Evolutionary conservation across 1,140 invertebrate genomes (phyloP).

Genomic region (Microplitis mediator): DNA sequence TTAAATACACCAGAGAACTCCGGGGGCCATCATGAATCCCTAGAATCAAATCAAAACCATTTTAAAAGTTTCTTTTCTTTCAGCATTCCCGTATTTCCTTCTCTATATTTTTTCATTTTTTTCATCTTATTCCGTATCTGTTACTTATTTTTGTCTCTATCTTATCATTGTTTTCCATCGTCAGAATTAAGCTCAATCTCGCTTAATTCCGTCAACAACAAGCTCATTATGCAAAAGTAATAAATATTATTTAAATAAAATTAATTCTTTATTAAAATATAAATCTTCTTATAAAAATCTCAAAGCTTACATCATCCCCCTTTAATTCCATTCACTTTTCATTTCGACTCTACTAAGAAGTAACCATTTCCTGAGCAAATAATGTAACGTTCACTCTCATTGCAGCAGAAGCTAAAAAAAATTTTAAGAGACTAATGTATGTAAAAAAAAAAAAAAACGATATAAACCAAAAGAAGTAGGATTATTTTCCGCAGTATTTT

Average conservation of each 20-base stretch:
- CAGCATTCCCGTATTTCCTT: constrained; percentile 12
- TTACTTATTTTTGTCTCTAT: constrained; percentile 27
- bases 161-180: constrained; percentile 15
- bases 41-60: constrained; percentile 48
- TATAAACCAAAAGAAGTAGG: constrained; percentile 30
- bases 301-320: too few relatives aligned
- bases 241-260: not conserved
- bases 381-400: not conserved
- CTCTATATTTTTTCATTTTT: not conserved
- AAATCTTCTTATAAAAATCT: not conserved
- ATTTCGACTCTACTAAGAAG: constrained; percentile 32
- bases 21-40: constrained; percentile 8
- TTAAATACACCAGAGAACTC: constrained; percentile 43
- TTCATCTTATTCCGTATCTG: not conserved
- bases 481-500: constrained; percentile 56
- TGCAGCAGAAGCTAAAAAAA: constrained; percentile 25
- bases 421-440: not conserved
- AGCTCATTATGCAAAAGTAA: too few relatives aligned
- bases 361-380: not conserved
- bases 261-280: not conserved
- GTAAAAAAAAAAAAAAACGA: not conserved
- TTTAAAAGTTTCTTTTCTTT: constrained; percentile 43
- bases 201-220: constrained; percentile 21
- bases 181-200: not conserved
- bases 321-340: not conserved